Conservation (phyloP, 2,797 vertebrate genomes). For the Morelia viridis region DNA sequence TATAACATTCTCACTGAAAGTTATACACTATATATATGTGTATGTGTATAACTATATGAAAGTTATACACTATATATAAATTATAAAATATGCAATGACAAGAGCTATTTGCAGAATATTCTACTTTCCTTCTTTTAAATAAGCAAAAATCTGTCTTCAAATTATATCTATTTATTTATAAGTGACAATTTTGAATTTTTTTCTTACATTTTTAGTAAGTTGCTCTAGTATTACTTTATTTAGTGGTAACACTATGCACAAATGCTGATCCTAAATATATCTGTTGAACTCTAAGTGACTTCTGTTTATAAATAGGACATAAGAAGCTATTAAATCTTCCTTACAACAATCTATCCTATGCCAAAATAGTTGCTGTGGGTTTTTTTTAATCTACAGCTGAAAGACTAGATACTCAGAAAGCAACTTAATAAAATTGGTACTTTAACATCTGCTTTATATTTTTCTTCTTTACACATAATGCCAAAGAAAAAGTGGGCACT, state of each 20-base stretch:
- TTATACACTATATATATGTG: not conserved
- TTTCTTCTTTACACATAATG: not conserved
- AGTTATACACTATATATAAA: not conserved
- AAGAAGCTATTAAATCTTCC: conserved; percentile 77
- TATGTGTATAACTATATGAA: too few relatives aligned
- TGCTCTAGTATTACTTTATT: conserved; percentile 75
- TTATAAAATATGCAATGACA: not conserved
- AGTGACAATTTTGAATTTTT: not conserved
- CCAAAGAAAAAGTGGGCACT: not conserved
- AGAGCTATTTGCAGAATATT: not conserved
- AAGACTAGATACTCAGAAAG: conserved; percentile 42
- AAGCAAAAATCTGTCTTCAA: not conserved
- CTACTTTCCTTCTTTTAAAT: not conserved
- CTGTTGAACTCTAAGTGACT: conserved; percentile 77
- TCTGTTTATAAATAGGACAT: conserved; percentile 76
- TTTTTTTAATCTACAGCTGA: conserved; percentile 58
- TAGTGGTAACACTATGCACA: conserved; percentile 68
- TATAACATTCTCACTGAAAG: not conserved
- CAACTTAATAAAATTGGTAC: conserved; percentile 24
- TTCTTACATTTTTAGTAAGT: conserved; percentile 58
- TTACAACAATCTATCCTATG: conserved; percentile 69
- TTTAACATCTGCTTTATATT: conserved; percentile 16
- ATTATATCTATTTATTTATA: conserved; percentile 11
- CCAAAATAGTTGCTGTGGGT: conserved; percentile 66
- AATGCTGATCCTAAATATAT: conserved; percentile 77